A percentile compares a stretch with the other conserved stretches of the same genome.
Evolutionary conservation across 2,797 vertebrate genomes (phyloP).

Genomic region (Liasis olivaceus): DNA sequence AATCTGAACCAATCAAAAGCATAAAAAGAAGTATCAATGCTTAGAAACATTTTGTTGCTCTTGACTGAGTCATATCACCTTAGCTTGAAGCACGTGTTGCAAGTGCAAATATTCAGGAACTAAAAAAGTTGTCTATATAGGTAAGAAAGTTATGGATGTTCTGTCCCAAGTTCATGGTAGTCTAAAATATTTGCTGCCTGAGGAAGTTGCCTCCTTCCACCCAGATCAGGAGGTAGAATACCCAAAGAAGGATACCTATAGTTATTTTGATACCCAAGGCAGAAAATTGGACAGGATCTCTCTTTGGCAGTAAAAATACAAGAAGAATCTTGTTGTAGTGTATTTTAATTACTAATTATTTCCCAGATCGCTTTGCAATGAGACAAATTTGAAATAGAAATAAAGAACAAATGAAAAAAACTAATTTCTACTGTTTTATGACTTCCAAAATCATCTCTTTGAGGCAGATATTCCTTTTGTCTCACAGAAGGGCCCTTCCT

Average conservation of each 20-base stretch:
- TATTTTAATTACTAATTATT: too few species aligned
- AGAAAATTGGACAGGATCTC: neutral
- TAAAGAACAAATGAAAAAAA: neutral
- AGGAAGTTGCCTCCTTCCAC: neutral
- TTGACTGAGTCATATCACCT: neutral
- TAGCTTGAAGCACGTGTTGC: neutral
- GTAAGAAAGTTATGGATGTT: neutral
- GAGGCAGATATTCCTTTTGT: fast-evolving
- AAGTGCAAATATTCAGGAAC: neutral
- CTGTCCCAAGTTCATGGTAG: neutral
- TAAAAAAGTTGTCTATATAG: neutral
- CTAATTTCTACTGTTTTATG: neutral
- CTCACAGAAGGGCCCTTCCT: neutral
- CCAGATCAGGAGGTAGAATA: neutral
- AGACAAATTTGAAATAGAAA: too few species aligned
- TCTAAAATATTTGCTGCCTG: neutral
- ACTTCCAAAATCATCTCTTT: neutral
- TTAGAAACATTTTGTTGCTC: neutral
- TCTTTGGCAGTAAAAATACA: neutral
- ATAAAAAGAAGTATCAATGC: neutral
- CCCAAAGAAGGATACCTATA: neutral
- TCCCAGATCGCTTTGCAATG: too few species aligned
- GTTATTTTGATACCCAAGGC: neutral
- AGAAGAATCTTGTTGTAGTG: neutral
- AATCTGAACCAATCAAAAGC: neutral